Percentiles rank a stretch among this genome's conserved stretches.
Conservation (phyloP, 2,888 invertebrate genomes). For the Ichneumon xanthorius region DNA sequence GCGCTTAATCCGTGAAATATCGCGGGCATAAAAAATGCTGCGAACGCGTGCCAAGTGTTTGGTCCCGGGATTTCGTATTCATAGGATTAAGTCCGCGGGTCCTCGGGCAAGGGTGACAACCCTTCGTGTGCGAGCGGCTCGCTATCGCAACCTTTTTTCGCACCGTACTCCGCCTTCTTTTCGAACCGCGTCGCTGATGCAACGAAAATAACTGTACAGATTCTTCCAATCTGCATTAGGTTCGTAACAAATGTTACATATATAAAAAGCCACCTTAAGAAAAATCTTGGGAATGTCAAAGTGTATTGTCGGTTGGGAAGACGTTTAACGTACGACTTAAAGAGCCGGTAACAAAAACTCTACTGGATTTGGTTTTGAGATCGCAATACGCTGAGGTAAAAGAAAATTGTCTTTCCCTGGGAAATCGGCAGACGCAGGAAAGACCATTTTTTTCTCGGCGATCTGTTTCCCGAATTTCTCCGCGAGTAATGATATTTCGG, state of each 20-base stretch:
- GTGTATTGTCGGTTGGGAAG: no score
- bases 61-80: slow-evolving; percentile 83
- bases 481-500: no score
- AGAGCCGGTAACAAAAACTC: no score
- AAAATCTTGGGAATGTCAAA: background rate
- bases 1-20: slow-evolving; percentile 84
- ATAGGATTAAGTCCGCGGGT: slow-evolving; percentile 78
- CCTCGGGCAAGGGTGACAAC: slow-evolving; percentile 67
- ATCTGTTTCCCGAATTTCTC: no score
- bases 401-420: no score
- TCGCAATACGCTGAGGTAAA: no score
- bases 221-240: background rate
- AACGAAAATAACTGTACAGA: background rate
- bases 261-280: background rate
- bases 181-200: background rate
- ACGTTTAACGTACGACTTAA: no score
- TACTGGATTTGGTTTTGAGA: no score
- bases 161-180: slow-evolving; percentile 10
- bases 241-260: background rate
- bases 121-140: slow-evolving; percentile 64
- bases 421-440: no score
- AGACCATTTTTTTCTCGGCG: no score
- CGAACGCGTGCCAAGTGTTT: slow-evolving; percentile 83
- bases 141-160: slow-evolving; percentile 64
- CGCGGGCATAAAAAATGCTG: slow-evolving; percentile 80